These are phyloP conservation scores for Bombus superbus DNA, from an alignment of 1,140 invertebrate species.

Conservation along the genomic window DNA sequence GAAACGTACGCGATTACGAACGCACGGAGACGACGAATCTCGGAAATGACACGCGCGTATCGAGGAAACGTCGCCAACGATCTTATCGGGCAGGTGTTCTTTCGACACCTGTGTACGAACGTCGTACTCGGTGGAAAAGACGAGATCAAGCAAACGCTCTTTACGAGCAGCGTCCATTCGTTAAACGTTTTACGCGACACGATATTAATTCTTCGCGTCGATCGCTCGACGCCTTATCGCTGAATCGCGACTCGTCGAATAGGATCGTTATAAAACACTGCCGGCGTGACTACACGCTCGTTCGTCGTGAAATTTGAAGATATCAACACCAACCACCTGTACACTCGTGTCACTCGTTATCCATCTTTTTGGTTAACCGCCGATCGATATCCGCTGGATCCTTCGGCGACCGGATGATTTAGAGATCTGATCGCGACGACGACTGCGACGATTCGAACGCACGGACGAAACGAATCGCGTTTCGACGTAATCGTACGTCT, in stretches of 20 bases:
- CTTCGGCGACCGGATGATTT: not conserved
- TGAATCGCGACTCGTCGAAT: constrained; percentile 15
- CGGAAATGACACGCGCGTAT: not conserved
- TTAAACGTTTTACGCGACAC: constrained; percentile 23
- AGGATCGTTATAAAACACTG: not conserved
- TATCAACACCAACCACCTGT: not conserved
- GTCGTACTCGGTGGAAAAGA: not conserved
- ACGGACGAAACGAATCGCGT: not conserved
- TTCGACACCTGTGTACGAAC: constrained; percentile 52
- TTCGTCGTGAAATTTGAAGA: not conserved
- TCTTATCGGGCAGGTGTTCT: constrained; percentile 44
- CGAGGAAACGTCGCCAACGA: not conserved
- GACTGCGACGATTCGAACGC: not conserved
- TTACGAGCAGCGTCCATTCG: constrained; percentile 47
- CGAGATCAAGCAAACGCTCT: constrained; percentile 42
- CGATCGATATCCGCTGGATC: not conserved
- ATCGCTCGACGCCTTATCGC: not conserved
- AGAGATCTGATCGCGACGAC: not conserved
- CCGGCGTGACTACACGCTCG: not conserved
- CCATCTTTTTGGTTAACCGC: not conserved
- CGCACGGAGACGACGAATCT: not conserved
- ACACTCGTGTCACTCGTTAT: not conserved
- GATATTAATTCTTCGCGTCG: constrained; percentile 40
- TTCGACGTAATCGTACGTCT: not conserved
- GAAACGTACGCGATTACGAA: not conserved